These are phyloP conservation scores for Jaculus jaculus DNA, from an alignment of 2,113 vertebrate species.

Conservation along the genomic window DNA sequence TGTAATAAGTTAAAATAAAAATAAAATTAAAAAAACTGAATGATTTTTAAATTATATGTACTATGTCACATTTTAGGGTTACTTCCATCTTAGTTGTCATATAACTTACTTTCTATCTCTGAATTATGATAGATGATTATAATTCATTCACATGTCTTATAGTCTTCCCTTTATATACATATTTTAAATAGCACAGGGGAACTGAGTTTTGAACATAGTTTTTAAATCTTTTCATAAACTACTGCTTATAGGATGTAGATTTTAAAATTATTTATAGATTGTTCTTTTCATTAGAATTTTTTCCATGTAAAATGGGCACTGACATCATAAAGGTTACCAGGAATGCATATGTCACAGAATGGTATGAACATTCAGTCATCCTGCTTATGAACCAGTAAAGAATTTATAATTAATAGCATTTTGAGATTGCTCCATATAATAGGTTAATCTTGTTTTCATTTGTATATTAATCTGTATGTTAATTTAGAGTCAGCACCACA, in stretches of 20 bases:
- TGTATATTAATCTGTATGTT: constrained; percentile 52
- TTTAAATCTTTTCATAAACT: constrained; percentile 49
- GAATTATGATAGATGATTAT: constrained; percentile 12
- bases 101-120: not conserved
- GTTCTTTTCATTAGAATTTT: not conserved
- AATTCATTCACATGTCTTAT: constrained; percentile 25
- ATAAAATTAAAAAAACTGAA: too few species aligned
- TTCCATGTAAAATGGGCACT: not conserved
- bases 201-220: not conserved
- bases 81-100: not conserved
- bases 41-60: constrained; percentile 41
- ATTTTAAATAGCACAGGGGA: constrained; percentile 22
- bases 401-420: not conserved
- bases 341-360: not conserved
- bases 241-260: not conserved
- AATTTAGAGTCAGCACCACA: constrained; percentile 59
- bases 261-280: constrained; percentile 57
- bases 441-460: constrained; percentile 59
- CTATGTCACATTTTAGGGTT: not conserved
- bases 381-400: not conserved
- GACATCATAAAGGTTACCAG: not conserved
- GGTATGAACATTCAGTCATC: not conserved
- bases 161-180: not conserved
- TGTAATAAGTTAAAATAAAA: too few species aligned
- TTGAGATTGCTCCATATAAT: constrained; percentile 9